Conservation (phyloP, 2,113 vertebrate genomes). For the Passer domesticus region DNA sequence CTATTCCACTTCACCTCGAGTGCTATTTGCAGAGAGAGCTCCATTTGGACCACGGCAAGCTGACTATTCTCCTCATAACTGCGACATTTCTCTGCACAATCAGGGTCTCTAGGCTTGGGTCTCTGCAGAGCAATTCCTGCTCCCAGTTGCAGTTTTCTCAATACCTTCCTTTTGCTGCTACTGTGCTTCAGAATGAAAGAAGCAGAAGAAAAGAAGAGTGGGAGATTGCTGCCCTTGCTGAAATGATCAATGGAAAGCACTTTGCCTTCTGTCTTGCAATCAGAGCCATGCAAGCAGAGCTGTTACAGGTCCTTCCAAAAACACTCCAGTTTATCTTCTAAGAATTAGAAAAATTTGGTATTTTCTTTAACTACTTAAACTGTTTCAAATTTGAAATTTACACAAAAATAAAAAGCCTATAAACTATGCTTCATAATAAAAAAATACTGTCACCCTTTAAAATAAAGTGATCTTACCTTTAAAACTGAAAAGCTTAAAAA, state of each 20-base stretch:
- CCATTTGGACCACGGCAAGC: neutral
- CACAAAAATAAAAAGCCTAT: neutral
- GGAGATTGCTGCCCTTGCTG: slow-evolving; percentile 17
- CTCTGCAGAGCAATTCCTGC: slow-evolving; percentile 28
- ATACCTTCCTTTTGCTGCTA: neutral
- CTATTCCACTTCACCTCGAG: slow-evolving; percentile 16
- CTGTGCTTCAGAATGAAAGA: slow-evolving; percentile 24
- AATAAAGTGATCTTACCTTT: neutral
- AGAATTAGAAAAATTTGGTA: neutral
- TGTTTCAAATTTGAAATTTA: neutral
- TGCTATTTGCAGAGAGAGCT: neutral
- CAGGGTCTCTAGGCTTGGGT: neutral
- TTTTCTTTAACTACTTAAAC: neutral
- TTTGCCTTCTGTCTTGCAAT: slow-evolving; percentile 19
- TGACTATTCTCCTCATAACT: neutral
- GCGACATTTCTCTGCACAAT: neutral
- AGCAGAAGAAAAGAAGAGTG: neutral
- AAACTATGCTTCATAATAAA: neutral
- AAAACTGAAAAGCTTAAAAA: neutral
- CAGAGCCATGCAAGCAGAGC: neutral
- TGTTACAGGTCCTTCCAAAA: neutral
- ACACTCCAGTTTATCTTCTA: neutral
- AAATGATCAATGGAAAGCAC: slow-evolving; percentile 34
- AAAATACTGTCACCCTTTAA: neutral
- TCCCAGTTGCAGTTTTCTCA: slow-evolving; percentile 14